Evolutionary conservation across 2,888 invertebrate genomes (phyloP).

Genomic region (Belgica antarctica): DNA sequence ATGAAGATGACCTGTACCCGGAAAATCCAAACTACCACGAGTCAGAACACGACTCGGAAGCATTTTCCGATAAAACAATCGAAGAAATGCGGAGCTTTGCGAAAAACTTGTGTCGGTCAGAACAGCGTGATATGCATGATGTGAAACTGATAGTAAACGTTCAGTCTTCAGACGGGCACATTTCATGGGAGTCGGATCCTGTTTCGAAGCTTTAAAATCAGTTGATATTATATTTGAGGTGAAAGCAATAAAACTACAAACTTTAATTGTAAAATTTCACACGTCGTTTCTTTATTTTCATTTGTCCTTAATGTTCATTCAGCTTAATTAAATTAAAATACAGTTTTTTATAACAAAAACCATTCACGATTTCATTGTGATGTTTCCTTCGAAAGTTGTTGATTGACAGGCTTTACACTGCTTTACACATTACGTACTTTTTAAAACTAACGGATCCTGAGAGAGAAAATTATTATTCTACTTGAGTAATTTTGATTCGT

Average conservation of each 20-base stretch:
- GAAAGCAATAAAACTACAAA: too few relatives aligned
- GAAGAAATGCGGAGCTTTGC: constrained; percentile 51
- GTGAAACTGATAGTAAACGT: background rate
- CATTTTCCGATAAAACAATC: constrained; percentile 47
- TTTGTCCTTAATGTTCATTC: too few relatives aligned
- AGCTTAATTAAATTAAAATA: too few relatives aligned
- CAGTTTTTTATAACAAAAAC: too few relatives aligned
- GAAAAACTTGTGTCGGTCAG: constrained; percentile 50
- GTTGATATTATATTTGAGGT: too few relatives aligned
- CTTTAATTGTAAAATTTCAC: too few relatives aligned
- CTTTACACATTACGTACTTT: background rate
- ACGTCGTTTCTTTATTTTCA: too few relatives aligned
- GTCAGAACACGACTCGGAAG: constrained; percentile 46
- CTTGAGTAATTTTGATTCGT: constrained; percentile 12
- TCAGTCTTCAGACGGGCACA: background rate
- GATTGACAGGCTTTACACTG: too few relatives aligned
- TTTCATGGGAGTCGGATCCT: background rate
- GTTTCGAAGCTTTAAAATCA: background rate
- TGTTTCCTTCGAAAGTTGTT: too few relatives aligned
- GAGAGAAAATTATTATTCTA: background rate
- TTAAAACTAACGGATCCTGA: constrained; percentile 11
- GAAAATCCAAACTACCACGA: constrained; percentile 50
- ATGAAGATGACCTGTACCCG: constrained; percentile 62
- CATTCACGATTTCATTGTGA: too few relatives aligned
- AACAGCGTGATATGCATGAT: background rate